Base-by-base conservation (phyloP, 2,797 vertebrate genomes). In the Pangasius sanitwongsei region DNA sequence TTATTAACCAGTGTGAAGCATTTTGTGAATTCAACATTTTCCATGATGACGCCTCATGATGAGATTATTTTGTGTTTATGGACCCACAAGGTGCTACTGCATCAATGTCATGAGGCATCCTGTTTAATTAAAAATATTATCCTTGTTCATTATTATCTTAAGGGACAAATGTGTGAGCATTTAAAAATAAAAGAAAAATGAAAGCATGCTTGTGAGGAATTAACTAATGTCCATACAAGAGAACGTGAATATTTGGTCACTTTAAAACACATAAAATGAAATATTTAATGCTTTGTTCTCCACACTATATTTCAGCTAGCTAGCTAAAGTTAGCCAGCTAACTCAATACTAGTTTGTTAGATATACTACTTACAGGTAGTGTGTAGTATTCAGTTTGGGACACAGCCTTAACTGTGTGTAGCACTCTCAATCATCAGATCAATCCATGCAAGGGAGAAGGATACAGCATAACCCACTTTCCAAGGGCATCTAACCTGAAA, bases 1-100 rank as follows among this genome's bases (percentile, higher is more conserved):
- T 93, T 95, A 96, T 96, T 95, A 95, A 92, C 95, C 89, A 92
- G 93, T 93, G 93, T 95, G 89, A 87, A 92, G 90, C 86, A 86
- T 93, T 94, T 91, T 87, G 93, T 93, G 91, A 93, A 91, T 91
- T 87, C 34, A 93, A 87, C 91, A 93, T 93, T 95, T 92, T 91
- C 90, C 92, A 81, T 50, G 37, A 34, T 88, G 34, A 89, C 48
- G 67, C 55, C 82, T 67, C 16, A 25, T 87, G 48, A 86, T 83
- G 61, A 89, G 74, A 75, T 84, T 41, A 72, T 81, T 72, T 83
- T 81, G 70, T 70, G 34, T 85, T 87, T 74, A 86, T 80, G 61
- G 74, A 28, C 7, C 85, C 18, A 70, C 61, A 61, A 61, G n/a
- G 41, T 70, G 16, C 78, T 87, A 34, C 59, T 59, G 44, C 67